A percentile compares a stretch with the other conserved stretches of the same genome.
Evolutionary conservation across 2,797 vertebrate species (phyloP).

Genomic region (Anas acuta): DNA sequence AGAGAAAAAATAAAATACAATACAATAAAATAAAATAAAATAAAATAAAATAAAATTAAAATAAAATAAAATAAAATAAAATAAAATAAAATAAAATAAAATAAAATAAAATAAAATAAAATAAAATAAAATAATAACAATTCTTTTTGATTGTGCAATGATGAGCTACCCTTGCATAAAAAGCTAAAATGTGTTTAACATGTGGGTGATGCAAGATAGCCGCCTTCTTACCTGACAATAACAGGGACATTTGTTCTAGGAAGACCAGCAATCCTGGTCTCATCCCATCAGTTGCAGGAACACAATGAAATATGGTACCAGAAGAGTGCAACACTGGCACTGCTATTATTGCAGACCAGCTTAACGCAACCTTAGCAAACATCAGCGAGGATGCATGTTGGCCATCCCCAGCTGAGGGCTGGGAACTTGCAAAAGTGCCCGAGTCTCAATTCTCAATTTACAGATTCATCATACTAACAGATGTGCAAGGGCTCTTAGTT

Average conservation of each 20-base stretch:
- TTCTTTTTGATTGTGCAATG: not conserved
- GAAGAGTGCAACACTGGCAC: accelerated
- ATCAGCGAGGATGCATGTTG: not conserved
- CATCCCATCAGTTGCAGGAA: not conserved
- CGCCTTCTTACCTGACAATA: not conserved
- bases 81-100: too few species aligned
- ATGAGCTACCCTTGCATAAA: not conserved
- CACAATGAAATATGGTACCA: accelerated
- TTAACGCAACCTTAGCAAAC: not conserved
- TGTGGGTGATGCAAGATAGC: not conserved
- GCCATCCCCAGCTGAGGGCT: not conserved
- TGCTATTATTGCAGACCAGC: not conserved
- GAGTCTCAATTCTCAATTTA: not conserved
- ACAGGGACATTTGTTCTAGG: not conserved
- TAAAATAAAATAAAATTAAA: too few species aligned
- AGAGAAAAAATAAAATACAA: not conserved
- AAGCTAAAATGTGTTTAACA: not conserved
- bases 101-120: too few species aligned
- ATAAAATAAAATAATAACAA: not conserved
- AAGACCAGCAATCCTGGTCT: not conserved
- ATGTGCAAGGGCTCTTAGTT: not conserved
- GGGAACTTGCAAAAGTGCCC: not conserved
- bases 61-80: too few species aligned
- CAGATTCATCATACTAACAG: not conserved
- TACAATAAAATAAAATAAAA: too few species aligned